Base-by-base conservation (phyloP, 2,888 invertebrate species). In the Hyles lineata region DNA sequence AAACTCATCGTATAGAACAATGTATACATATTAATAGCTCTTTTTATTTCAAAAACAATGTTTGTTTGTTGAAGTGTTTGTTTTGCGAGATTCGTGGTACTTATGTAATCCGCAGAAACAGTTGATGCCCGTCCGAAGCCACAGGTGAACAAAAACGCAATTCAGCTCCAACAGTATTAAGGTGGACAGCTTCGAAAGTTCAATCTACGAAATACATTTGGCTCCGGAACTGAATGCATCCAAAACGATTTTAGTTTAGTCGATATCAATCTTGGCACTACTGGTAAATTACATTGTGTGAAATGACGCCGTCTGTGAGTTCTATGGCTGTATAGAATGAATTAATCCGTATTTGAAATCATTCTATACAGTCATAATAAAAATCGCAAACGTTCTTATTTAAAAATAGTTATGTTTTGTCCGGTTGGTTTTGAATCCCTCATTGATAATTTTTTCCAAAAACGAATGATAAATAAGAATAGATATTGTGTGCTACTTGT, bases 81-180 rank as follows among this genome's bases (percentile, higher is more conserved):
- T 43, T 67, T 67, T 23, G 43, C 21, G 43, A 50, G 43, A 11
- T 67, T 50, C 23, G 43, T 15, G 21, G 21, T 23, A 67, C 23
- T 50, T 23, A 25, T 55, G 55, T 55, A 55, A 55, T 55, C 55
- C 55, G 55, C 15, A 21, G 1, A 35, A 15, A n/a, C 21, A 43
- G 43, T 43, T 63, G 21, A 63, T 43, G 43, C 63, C n/a, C 35
- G 43, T 43, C 63, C 21, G 9, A 21, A 9, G 35, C 63, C n/a
- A 63, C 63, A 63, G 43, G 63, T 63, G 63, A 67, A 67, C 50
- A 67, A 67, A 67, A 67, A 67, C 67, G 23, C 8, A 62, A 67
- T 50, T 50, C 50, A 17, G 67, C 50, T 67, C 43, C 50, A 50
- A 17, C 17, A 7, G 17, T 23, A 23, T 23, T 50, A 8, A 67